phyloP scores from a whole-genome alignment of 2,797 vertebrate species.

The Pitangus sulphuratus region DNA sequence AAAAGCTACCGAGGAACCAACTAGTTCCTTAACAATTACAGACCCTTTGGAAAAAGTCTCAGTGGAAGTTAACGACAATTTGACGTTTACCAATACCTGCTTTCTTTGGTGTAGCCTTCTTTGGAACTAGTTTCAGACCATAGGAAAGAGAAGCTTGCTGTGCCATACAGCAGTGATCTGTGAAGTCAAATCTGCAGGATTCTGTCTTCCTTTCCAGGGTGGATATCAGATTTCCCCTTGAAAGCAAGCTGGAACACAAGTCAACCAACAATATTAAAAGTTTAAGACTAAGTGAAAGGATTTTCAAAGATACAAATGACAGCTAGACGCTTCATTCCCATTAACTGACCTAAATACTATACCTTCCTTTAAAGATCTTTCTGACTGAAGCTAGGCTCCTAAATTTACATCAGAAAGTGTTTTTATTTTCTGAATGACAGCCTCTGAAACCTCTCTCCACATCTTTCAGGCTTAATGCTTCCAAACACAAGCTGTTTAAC shows the following conservation, averaged over 20 bases:
- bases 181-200: neutral
- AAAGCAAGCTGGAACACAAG: conserved; percentile 42
- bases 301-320: neutral
- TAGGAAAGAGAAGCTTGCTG: neutral
- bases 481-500: neutral
- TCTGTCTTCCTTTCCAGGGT: neutral
- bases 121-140: neutral
- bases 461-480: neutral
- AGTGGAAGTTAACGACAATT: neutral
- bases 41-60: neutral
- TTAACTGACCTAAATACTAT: neutral
- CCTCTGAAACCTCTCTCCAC: neutral
- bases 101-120: neutral
- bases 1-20: neutral
- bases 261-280: conserved; percentile 8
- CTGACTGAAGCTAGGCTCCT: neutral
- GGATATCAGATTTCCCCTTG: conserved; percentile 15
- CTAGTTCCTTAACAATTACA: neutral
- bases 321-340: neutral
- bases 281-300: conserved; percentile 3
- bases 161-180: neutral
- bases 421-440: neutral
- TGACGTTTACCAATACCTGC: neutral
- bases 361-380: neutral
- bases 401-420: neutral